phyloP scores from a whole-genome alignment of 2,888 invertebrate genomes.

The Tiliacea citrago region DNA sequence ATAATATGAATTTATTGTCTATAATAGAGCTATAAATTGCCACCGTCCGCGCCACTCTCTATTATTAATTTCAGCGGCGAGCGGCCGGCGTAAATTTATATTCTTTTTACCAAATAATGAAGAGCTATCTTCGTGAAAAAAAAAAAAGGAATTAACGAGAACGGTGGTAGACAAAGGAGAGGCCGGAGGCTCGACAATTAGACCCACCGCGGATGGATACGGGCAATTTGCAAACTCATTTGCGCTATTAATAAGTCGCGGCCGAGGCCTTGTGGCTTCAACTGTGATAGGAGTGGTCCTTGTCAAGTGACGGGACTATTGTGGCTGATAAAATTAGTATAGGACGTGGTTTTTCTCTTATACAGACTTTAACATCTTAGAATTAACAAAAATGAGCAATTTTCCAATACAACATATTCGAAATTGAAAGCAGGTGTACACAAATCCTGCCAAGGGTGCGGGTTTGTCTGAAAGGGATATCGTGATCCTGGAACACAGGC shows the following conservation, averaged over 20 bases:
- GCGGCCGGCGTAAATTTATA: conserved; percentile 75
- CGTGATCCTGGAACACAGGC: too few relatives aligned
- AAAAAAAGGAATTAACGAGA: conserved; percentile 75
- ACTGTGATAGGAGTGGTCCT: conserved; percentile 60
- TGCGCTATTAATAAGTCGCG: conserved; percentile 76
- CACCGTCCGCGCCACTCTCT: conserved; percentile 68
- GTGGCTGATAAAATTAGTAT: neutral
- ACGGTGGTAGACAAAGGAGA: conserved; percentile 74
- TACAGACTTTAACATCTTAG: neutral
- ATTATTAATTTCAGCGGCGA: conserved; percentile 81
- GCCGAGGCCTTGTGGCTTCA: conserved; percentile 64
- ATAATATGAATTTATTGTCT: conserved; percentile 80
- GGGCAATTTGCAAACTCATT: conserved; percentile 80
- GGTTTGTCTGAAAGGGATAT: too few relatives aligned
- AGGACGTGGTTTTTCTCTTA: neutral
- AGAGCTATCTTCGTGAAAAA: conserved; percentile 74
- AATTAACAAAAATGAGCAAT: neutral
- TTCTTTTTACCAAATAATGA: conserved; percentile 80
- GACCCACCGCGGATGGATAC: conserved; percentile 69
- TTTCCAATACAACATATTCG: neutral
- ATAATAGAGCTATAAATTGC: conserved; percentile 82
- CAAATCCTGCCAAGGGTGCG: too few relatives aligned
- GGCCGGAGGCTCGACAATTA: conserved; percentile 73
- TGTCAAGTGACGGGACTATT: neutral
- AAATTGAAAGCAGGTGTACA: too few relatives aligned